Evolutionary conservation across 1,140 invertebrate species (phyloP), one percentile per base, ranked within the genome.

Genomic region (Drosophila teissieri): DNA sequence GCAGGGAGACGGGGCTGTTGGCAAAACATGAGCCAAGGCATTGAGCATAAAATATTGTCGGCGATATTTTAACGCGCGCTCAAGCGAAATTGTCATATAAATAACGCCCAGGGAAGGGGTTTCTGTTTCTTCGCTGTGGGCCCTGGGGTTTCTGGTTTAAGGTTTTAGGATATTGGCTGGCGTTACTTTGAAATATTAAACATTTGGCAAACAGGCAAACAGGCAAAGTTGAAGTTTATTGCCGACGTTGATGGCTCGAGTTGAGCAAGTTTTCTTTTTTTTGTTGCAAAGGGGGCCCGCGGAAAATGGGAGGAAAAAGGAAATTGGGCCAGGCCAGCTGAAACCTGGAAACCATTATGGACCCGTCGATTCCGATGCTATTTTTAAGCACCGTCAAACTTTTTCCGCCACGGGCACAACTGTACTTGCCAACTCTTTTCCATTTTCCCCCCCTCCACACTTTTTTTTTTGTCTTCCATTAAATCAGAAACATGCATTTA

Each of bases 11-110:
- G 44, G 45, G 27, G 42, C 44, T 72, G 73, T 90, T 90, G 78
- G 81, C 80, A 86, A 82, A 89, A 89, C 84, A 89, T 80, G 76
- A 82, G 75, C 64, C 72, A 70, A 76, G 77, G 81, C 85, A 85
- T 81, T 76, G 78, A 82, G 73, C 76, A 86, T 80, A 86, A 90
- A 86, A 90, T 90, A 90, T 90, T 86, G 86, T 73, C 76, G 73
- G 86, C 86, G 78, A 90, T 90, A 82, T 90, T 90, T 90, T 90
- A 90, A 82, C 76, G 76, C 67, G 86, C 75, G 82, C 79, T 86
- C 86, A 83, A 82, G 79, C 78, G 79, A 86, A 90, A 90, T 90
- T 90, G 86, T 86, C 86, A 90, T 82, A 90, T 90, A 90, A 90
- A 90, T 90, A 90, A 90, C 82, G 90, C 67, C 40, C 73, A 45